phyloP scores from a whole-genome alignment of 2,888 invertebrate genomes.

The Heliconius charithonia region DNA sequence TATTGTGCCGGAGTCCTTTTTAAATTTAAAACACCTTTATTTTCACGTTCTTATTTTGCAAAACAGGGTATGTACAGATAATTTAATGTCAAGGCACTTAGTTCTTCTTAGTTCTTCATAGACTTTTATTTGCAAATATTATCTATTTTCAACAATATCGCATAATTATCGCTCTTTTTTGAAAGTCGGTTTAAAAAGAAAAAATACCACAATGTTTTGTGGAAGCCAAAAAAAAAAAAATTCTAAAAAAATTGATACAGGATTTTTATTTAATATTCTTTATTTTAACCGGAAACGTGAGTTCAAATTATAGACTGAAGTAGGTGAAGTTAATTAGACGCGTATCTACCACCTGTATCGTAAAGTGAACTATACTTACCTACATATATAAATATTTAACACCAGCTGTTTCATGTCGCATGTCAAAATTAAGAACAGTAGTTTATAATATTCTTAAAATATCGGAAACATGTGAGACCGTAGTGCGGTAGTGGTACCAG shows the following conservation, averaged over 20 bases:
- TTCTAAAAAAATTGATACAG: not conserved
- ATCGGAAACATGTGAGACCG: not conserved
- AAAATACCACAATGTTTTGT: not conserved
- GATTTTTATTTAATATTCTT: not conserved
- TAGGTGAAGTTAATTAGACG: not conserved
- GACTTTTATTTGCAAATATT: too few species aligned
- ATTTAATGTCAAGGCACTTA: too few species aligned
- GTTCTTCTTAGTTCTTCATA: too few species aligned
- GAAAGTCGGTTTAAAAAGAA: not conserved
- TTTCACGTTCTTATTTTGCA: too few species aligned
- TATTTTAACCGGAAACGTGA: not conserved
- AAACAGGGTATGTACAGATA: too few species aligned
- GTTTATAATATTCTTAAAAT: not conserved
- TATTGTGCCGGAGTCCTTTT: too few species aligned
- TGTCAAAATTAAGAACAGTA: slow-evolving; percentile 1
- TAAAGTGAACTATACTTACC: not conserved
- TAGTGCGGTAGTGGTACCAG: not conserved
- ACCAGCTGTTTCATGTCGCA: not conserved
- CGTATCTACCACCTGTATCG: not conserved
- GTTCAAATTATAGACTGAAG: not conserved
- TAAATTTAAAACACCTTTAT: too few species aligned
- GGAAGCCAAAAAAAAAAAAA: not conserved
- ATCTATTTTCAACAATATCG: too few species aligned
- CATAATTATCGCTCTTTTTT: too few species aligned
- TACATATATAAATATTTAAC: slow-evolving; percentile 1